Evolutionary conservation across 2,888 invertebrate genomes (phyloP).

Genomic region (Esperia sulphurella): DNA sequence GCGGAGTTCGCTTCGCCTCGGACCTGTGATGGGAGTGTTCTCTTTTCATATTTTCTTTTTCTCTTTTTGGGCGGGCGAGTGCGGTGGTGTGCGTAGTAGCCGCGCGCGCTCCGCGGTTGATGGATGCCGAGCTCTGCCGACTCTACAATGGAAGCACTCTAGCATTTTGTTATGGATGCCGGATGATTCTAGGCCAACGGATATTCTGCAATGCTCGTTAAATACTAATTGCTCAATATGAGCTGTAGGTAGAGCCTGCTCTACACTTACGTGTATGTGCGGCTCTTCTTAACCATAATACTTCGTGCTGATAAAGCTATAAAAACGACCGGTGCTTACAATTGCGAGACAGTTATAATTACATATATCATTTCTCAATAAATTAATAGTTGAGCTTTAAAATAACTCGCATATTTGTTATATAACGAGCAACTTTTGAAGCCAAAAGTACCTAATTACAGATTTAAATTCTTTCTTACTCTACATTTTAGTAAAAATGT

Average conservation of each 20-base stretch:
- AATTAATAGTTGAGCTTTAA: too few relatives aligned
- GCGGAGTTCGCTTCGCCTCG: slow-evolving; percentile 37
- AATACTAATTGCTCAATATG: slow-evolving; percentile 9
- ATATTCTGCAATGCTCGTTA: slow-evolving; percentile 12
- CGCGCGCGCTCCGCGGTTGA: slow-evolving; percentile 64
- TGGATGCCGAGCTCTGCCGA: slow-evolving; percentile 50
- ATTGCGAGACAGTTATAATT: too few relatives aligned
- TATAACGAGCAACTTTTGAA: too few relatives aligned
- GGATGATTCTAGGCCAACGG: slow-evolving; percentile 11
- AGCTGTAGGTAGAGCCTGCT: neutral
- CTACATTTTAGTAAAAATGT: too few relatives aligned
- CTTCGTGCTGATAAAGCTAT: too few relatives aligned
- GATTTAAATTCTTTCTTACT: too few relatives aligned
- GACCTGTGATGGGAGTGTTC: slow-evolving; percentile 66
- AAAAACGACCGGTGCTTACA: too few relatives aligned
- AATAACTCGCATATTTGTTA: neutral
- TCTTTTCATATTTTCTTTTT: slow-evolving; percentile 76
- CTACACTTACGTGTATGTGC: slow-evolving; percentile 1
- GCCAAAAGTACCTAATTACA: too few relatives aligned
- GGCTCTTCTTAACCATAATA: too few relatives aligned
- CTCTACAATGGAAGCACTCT: slow-evolving; percentile 45
- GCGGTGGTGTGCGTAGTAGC: slow-evolving; percentile 70
- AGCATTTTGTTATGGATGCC: slow-evolving; percentile 27
- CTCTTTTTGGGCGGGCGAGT: slow-evolving; percentile 72
- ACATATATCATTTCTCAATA: too few relatives aligned